Evolutionary conservation across 2,797 vertebrate genomes (phyloP), one percentile per base, ranked within the genome.

Genomic region (Moxostoma hubbsi): DNA sequence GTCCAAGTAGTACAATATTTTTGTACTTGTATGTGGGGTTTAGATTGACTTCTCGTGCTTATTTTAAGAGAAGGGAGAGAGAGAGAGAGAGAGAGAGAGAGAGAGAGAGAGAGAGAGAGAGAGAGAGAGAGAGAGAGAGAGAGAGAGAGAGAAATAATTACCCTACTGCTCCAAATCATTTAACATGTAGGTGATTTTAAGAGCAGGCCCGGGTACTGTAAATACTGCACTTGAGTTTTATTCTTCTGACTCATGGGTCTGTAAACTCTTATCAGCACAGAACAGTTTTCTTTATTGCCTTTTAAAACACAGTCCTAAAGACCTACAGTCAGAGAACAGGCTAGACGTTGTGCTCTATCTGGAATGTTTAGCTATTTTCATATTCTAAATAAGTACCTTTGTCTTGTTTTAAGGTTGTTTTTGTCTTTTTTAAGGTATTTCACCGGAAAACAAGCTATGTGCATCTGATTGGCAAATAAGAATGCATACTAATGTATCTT

Each of bases 161-260:
- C 79, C 82, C 85, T 85, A 81, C 86, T 90, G 85, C 85, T 89
- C 76, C 85, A 88, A 90, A 88, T 89, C 86, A 90, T 92, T 92
- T 89, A 91, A 92, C 77, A 82, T 80, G 87, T 90, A 64, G 89
- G 86, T 88, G 88, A 90, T 87, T 88, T 87, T 80, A 85, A 87
- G 65, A 61, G 49, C 64, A 76, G 84, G 87, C 88, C 88, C 88
- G 92, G 90, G 91, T 36, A 36, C 36, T 36, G 36, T 94, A 93
- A 92, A 93, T 90, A 86, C 85, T 88, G 72, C 45, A 61, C 75
- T 89, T 77, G 85, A 88, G 81, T 89, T 88, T 89, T 87, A 86
- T 89, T 74, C 84, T 83, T 82, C 77, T 91, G 90, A 92, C 85
- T 93, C 89, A 87, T 81, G 57, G 69, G 79, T 85, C 88, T 90